A percentile compares a stretch with the other conserved stretches of the same genome.
These are phyloP conservation scores for Gasteruption jaculator DNA, from an alignment of 2,888 invertebrate species.

Conservation along the genomic window DNA sequence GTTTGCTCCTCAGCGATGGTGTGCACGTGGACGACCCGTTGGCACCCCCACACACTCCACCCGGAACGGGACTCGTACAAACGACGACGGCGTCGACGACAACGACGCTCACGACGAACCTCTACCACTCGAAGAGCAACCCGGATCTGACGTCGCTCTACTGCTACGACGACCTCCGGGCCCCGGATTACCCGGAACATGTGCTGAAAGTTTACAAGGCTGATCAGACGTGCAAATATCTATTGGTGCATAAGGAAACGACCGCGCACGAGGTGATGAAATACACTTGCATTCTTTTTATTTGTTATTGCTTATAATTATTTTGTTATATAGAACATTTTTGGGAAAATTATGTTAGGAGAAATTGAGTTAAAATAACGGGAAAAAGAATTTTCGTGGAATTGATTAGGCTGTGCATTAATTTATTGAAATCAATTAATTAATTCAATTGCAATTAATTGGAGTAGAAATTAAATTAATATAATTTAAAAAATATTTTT, in stretches of 20 bases:
- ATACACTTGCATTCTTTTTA: too few species aligned
- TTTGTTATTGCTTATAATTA: background rate
- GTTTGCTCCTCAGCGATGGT: conserved; percentile 57
- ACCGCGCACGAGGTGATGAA: conserved; percentile 70
- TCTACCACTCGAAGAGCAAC: conserved; percentile 85
- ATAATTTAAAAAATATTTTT: too few species aligned
- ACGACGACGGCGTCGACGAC: too few species aligned
- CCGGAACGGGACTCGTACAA: conserved; percentile 51
- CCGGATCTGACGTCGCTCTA: conserved; percentile 76
- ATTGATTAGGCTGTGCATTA: too few species aligned
- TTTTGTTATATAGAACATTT: background rate
- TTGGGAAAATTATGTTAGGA: background rate
- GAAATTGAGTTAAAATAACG: conserved; percentile 2
- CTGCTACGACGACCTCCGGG: conserved; percentile 76
- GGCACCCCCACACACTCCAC: conserved; percentile 50
- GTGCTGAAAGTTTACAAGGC: conserved; percentile 94
- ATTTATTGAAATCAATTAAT: too few species aligned
- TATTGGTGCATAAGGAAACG: conserved; percentile 91
- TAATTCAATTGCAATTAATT: too few species aligned
- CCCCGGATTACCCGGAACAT: conserved; percentile 90
- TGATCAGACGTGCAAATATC: conserved; percentile 97
- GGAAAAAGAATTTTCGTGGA: too few species aligned
- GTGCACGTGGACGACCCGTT: conserved; percentile 65
- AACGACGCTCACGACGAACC: too few species aligned
- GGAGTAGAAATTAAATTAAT: too few species aligned